Evolutionary conservation across 2,113 vertebrate species (phyloP), one percentile per base, ranked within the genome.

Genomic region (Lathamus discolor): DNA sequence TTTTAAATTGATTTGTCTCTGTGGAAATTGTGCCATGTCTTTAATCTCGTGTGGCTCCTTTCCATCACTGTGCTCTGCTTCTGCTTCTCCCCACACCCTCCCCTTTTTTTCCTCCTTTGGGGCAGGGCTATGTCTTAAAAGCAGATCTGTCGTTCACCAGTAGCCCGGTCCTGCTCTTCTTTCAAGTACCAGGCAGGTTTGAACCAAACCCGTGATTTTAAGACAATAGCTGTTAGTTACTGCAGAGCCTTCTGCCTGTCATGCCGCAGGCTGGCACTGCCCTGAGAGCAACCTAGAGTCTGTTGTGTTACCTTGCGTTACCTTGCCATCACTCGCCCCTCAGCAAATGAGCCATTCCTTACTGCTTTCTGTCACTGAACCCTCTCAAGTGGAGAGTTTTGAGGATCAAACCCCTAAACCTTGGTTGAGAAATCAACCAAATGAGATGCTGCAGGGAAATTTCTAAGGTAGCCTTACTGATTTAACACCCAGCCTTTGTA

Each of bases 321-420:
- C 37, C 62, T 85, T 0, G 0, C 63, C 0, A 0, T 18, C 16
- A 19, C 2, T 11, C 31, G 39, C 28, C 12, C 78, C 67, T 35
- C 52, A 29, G n/a, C 0, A 4, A 62, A 52, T 28, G 44, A 68
- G 52, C 75, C 29, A 19, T 77, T 88, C 55, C 55, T 83, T 4
- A 18, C 54, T 68, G 61, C 77, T 93, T 55, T 68, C 51, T 93
- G 43, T 9, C 64, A 44, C 1, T 61, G 22, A 83, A 27, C 20
- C 46, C 13, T 90, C 69, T 75, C 15, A 49, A 48, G 27, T 29
- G 35, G 43, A 48, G 44, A 73, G 52, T 37, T 69, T 25, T 14
- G 24, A 86, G 43, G 9, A n/a, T 78, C 51, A 72, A 52, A 44
- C 18, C 9, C 28, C 37, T 68, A 76, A 70, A 51, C 29, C 24